These are phyloP conservation scores for Drosophila tripunctata DNA, from an alignment of 2,888 invertebrate genomes.

Conservation along the genomic window DNA sequence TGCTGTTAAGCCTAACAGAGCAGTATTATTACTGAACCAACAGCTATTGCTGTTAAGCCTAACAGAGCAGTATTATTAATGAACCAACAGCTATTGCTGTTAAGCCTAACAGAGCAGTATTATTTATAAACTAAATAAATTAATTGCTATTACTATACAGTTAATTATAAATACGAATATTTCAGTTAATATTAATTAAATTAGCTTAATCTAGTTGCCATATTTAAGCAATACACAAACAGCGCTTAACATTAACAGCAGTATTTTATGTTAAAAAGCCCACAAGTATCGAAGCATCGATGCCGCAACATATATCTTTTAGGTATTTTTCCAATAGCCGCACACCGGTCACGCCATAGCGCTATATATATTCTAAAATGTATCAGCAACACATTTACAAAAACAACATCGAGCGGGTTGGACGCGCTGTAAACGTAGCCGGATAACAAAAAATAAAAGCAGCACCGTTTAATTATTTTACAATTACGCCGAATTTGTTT, in stretches of 20 bases:
- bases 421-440: slow-evolving; percentile 52
- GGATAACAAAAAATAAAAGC: too few relatives aligned
- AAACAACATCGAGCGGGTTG: slow-evolving; percentile 53
- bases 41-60: too few relatives aligned
- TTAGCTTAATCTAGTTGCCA: background rate
- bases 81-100: too few relatives aligned
- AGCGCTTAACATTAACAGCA: background rate
- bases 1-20: too few relatives aligned
- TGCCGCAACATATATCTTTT: background rate
- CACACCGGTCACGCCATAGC: slow-evolving; percentile 30
- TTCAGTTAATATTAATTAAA: too few relatives aligned
- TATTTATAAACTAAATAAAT: too few relatives aligned
- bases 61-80: too few relatives aligned
- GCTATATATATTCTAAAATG: slow-evolving; percentile 42
- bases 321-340: slow-evolving; percentile 17
- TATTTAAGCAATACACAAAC: background rate
- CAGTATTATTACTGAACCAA: too few relatives aligned
- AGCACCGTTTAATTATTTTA: slow-evolving; percentile 56
- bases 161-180: too few relatives aligned
- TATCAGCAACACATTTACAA: slow-evolving; percentile 49
- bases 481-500: slow-evolving; percentile 61
- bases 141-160: too few relatives aligned
- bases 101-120: too few relatives aligned
- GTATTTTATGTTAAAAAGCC: background rate
- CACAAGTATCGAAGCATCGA: slow-evolving; percentile 3